Evolutionary conservation across 2,797 vertebrate species (phyloP).

Genomic region (Pseudochaenichthys georgianus): DNA sequence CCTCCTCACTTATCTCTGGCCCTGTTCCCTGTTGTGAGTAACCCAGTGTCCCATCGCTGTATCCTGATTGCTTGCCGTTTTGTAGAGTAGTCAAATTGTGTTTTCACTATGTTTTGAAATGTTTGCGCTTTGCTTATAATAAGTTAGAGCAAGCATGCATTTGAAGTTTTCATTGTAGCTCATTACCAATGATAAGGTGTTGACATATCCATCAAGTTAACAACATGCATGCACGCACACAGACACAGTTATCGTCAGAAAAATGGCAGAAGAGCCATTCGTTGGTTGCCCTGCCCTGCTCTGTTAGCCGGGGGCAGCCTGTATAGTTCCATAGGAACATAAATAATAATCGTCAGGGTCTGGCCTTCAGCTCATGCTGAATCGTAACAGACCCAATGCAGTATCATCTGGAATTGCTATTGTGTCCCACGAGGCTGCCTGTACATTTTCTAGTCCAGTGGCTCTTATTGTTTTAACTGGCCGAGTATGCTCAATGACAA

Average conservation of each 20-base stretch:
- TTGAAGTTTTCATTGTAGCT: slow-evolving; percentile 56
- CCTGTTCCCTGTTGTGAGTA: slow-evolving; percentile 57
- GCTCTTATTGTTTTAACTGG: slow-evolving; percentile 81
- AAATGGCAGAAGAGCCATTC: slow-evolving; percentile 44
- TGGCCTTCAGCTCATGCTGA: slow-evolving; percentile 71
- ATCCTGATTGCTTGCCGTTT: slow-evolving; percentile 69
- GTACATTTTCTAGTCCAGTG: slow-evolving; percentile 75
- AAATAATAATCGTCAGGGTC: slow-evolving; percentile 82
- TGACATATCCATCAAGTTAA: slow-evolving; percentile 50
- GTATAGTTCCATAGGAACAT: slow-evolving; percentile 73
- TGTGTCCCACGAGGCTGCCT: slow-evolving; percentile 62
- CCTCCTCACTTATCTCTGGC: slow-evolving; percentile 66
- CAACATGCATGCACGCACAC: slow-evolving; percentile 46
- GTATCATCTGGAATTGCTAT: slow-evolving; percentile 76
- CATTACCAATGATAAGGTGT: slow-evolving; percentile 61
- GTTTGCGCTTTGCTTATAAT: slow-evolving; percentile 66
- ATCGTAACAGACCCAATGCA: slow-evolving; percentile 65
- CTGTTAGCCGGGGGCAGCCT: slow-evolving; percentile 65
- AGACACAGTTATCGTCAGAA: slow-evolving; percentile 38
- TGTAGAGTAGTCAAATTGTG: slow-evolving; percentile 63
- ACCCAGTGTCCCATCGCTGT: slow-evolving; percentile 55
- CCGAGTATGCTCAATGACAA: slow-evolving; percentile 77
- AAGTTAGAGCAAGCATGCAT: slow-evolving; percentile 66
- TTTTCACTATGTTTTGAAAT: slow-evolving; percentile 67
- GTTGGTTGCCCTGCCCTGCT: slow-evolving; percentile 51